Evolutionary conservation across 1,140 invertebrate species (phyloP).

Genomic region (Scylla paramamosain): DNA sequence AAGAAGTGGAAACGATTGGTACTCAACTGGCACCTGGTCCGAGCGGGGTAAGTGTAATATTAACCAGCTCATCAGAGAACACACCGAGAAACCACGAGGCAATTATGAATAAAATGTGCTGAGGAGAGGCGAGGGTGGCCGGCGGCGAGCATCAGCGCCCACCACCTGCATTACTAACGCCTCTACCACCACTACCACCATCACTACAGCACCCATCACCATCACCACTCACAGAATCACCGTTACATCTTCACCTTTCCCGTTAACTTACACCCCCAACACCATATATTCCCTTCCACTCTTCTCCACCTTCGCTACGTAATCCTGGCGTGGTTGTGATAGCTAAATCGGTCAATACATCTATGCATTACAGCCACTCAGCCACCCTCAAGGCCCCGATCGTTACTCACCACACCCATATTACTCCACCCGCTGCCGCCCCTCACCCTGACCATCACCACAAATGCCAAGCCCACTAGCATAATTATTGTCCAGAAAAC

Average conservation of each 20-base stretch:
- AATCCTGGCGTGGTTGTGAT: too few relatives aligned
- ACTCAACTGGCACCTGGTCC: neutral
- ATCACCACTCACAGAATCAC: neutral
- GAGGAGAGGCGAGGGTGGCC: neutral
- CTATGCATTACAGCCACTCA: neutral
- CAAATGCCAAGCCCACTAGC: neutral
- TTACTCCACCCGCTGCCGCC: neutral
- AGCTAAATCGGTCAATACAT: too few relatives aligned
- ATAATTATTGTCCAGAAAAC: too few relatives aligned
- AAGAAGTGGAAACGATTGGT: conserved; percentile 5
- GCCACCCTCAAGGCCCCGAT: neutral
- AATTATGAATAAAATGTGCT: conserved; percentile 64
- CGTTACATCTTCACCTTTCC: neutral
- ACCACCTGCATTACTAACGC: neutral
- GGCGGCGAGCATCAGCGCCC: neutral
- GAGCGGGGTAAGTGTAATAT: conserved; percentile 51
- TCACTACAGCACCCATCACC: neutral
- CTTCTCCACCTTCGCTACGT: too few relatives aligned
- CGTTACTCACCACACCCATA: neutral
- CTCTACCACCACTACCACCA: neutral
- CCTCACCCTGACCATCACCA: neutral
- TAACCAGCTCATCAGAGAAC: conserved; percentile 54
- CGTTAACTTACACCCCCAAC: neutral
- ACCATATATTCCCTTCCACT: neutral
- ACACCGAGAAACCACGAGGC: conserved; percentile 47